phyloP scores from a whole-genome alignment of 1,140 invertebrate species.

The Ganaspis sp. region DNA sequence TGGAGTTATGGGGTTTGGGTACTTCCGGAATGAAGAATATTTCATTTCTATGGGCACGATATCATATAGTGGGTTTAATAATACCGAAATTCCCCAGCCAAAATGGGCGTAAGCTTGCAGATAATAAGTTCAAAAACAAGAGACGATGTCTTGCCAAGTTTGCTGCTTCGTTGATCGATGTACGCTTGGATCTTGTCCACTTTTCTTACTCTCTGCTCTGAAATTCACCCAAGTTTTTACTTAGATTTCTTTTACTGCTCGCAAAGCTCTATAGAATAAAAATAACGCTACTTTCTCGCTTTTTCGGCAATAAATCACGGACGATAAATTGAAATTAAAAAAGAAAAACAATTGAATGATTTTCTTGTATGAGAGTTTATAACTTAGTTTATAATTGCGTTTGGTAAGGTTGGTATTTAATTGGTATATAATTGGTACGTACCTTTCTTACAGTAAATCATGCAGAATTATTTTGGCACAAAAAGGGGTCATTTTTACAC shows the following conservation, averaged over 20 bases:
- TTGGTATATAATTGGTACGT: no score
- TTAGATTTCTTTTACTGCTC: neutral
- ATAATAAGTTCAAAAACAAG: conserved; percentile 13
- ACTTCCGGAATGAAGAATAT: conserved; percentile 14
- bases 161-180: conserved; percentile 18
- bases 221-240: conserved; percentile 12
- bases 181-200: neutral
- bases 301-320: no score
- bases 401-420: no score
- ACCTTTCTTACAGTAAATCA: no score
- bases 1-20: neutral
- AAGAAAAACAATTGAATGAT: no score
- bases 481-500: no score
- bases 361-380: no score
- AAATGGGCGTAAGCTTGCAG: neutral
- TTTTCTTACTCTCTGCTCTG: neutral
- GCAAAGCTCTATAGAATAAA: neutral
- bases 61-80: neutral
- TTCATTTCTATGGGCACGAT: neutral
- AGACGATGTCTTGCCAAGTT: neutral
- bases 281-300: neutral
- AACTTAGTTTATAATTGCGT: no score
- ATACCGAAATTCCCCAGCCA: neutral
- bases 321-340: no score
- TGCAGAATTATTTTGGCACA: no score